Evolutionary conservation across 64 coral and sea anemone species (phyloP), one percentile per base, ranked within the genome.

Genomic region (Platygyra sinensis): DNA sequence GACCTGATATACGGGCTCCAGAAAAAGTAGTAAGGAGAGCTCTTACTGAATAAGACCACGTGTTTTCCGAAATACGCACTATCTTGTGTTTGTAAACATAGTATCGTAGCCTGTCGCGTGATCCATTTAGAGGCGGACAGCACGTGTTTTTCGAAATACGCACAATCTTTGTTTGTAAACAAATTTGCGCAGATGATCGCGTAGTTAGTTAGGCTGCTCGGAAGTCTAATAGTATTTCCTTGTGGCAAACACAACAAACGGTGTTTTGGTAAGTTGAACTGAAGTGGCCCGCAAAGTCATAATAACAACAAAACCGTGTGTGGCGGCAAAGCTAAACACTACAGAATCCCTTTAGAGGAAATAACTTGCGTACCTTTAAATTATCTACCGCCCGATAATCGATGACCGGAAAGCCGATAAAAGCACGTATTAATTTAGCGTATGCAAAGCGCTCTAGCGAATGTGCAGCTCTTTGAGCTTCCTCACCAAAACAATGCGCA

Each of bases 221-320:
- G 39, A 77, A 77, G 74, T 50, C 39, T 50, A 22, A 22, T 20
- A 24, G 18, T 11, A 77, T 39, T 27, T 69, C 65, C 19, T 42
- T 50, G 74, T 77, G 38, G 36, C 18, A 52, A 42, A 77, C 5
- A 22, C 4, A 49, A 36, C 32, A 50, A 20, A 1, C 7, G 16
- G 17, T 51, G 15, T 57, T 57, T 57, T 73, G 29, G 71, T 25
- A 73, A 30, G 29, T 73, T 73, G n/a, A 8, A 30, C 4, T 27
- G 12, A 10, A 30, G 3, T 20, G 74, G 16, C 19, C 18, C 19
- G 74, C 49, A 18, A 50, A 19, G 74, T 77, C 18, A 51, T 2
- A 20, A 51, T 6, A 24, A 77, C 22, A 77, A 77, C 74, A 77
- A 50, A 39, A 49, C 73, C 33, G 74, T 51, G 74, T 77, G 74